Percentiles rank a stretch among this genome's conserved stretches.
Evolutionary conservation across 2,797 vertebrate genomes (phyloP).

Genomic region (Intellagama lesueurii): DNA sequence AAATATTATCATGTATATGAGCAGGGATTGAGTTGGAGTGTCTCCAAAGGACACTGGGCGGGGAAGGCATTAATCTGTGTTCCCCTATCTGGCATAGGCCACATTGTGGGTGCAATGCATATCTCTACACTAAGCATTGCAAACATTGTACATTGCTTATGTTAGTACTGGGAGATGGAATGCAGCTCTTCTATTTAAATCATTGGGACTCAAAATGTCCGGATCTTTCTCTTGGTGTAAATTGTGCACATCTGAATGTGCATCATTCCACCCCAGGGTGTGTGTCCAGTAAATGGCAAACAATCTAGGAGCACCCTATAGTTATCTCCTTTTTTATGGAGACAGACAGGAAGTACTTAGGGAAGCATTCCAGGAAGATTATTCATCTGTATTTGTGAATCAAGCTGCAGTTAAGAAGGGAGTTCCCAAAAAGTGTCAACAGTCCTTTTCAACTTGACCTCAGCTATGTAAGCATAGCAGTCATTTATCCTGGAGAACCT

Average conservation of each 20-base stretch:
- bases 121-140: not conserved
- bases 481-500: constrained; percentile 40
- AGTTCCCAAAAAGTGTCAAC: constrained; percentile 76
- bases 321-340: constrained; percentile 49
- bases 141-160: not conserved
- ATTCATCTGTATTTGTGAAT: constrained; percentile 77
- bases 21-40: too few species aligned
- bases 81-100: too few species aligned
- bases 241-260: constrained; percentile 26
- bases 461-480: constrained; percentile 51
- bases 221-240: not conserved
- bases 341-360: constrained; percentile 78
- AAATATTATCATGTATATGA: too few species aligned
- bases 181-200: not conserved
- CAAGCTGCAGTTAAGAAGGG: constrained; percentile 74
- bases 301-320: constrained; percentile 65
- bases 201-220: not conserved
- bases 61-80: too few species aligned
- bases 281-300: constrained; percentile 59
- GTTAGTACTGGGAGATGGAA: not conserved
- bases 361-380: constrained; percentile 77
- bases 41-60: too few species aligned
- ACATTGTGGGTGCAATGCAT: too few species aligned
- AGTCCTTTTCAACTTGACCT: constrained; percentile 53
- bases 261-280: constrained; percentile 53